phyloP scores from a whole-genome alignment of 2,888 invertebrate species.

The Baccha elongata region DNA sequence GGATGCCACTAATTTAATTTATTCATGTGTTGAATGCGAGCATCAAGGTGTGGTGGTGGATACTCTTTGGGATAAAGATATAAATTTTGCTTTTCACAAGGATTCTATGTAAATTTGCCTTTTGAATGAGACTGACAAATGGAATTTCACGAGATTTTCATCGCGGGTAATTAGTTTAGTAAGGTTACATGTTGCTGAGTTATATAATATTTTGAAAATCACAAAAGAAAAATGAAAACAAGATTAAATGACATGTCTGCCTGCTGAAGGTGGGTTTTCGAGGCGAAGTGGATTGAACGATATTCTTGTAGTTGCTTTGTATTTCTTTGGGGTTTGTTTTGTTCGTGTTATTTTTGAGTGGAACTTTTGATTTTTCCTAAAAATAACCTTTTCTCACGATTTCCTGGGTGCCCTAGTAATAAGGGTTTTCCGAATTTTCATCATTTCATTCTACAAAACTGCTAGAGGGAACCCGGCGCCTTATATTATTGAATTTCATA shows the following conservation, averaged over 20 bases:
- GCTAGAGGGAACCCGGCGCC: too few relatives aligned
- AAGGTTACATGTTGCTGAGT: conserved; percentile 48
- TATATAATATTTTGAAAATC: conserved; percentile 21
- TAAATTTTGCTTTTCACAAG: not conserved
- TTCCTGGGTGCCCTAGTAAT: too few relatives aligned
- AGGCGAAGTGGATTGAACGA: too few relatives aligned
- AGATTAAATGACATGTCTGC: not conserved
- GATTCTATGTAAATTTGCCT: conserved; percentile 44
- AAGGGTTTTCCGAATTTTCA: too few relatives aligned
- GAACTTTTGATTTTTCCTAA: too few relatives aligned
- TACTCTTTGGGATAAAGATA: not conserved
- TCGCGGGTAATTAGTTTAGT: conserved; percentile 62
- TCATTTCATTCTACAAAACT: too few relatives aligned
- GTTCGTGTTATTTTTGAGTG: too few relatives aligned
- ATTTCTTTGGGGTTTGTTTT: too few relatives aligned
- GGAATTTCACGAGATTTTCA: conserved; percentile 60
- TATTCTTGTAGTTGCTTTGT: too few relatives aligned
- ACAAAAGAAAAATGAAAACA: conserved; percentile 19
- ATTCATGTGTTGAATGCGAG: conserved; percentile 69
- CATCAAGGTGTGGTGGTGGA: not conserved
- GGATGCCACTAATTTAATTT: conserved; percentile 63
- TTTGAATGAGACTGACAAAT: conserved; percentile 62
- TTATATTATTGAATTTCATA: too few relatives aligned
- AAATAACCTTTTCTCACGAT: too few relatives aligned
- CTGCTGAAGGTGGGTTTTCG: too few relatives aligned